Base-by-base conservation (phyloP, 2,797 vertebrate species). In the Crax fasciolata region DNA sequence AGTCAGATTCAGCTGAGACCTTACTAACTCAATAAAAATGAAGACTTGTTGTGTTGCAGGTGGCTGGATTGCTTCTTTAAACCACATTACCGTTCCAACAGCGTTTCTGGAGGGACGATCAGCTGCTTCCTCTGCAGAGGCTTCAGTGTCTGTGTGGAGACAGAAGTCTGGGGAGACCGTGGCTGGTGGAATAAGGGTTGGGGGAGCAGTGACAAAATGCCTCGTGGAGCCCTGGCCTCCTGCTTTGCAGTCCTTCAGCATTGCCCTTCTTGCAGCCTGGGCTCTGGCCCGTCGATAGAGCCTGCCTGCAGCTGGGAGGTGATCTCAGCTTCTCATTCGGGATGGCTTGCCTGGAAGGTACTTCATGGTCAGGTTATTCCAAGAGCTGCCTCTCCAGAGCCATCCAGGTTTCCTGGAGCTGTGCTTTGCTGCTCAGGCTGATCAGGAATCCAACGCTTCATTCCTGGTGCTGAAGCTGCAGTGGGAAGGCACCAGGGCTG, bases 11-110 rank as follows among this genome's bases (percentile, higher is more conserved):
- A 38, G 62, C 13, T n/a, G 79, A 78, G 92, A 88, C 79, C 70
- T 93, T 24, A 61, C 76, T 88, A 87, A 91, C 91, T 94, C 87
- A 90, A 92, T 96, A 93, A 96, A 97, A 92, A 70, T 7, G 71
- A 52, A 91, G 89, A 65, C 84, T 91, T 84, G 79, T 55, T 77
- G 87, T 87, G 87, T 52, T 84, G 89, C 94, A 91, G 89, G 89
- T 59, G 95, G 3, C 94, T 90, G 76, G 81, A 89, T 78, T 81
- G 84, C 92, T 92, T 72, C 91, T 97, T 94, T 86, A 51, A 80
- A 58, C 38, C 44, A 6, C 3, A 0, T 70, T n/a, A 7, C 21
- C 43, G 41, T 48, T 68, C 25, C 10, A 55, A 24, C 6, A 6
- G 65, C 25, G 1, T 59, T 48, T 5, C 2, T 5, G 68, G 41